Percentiles rank a stretch among this genome's conserved stretches.
Conservation (phyloP, 2,888 invertebrate genomes). For the Platycheirus albimanus region DNA sequence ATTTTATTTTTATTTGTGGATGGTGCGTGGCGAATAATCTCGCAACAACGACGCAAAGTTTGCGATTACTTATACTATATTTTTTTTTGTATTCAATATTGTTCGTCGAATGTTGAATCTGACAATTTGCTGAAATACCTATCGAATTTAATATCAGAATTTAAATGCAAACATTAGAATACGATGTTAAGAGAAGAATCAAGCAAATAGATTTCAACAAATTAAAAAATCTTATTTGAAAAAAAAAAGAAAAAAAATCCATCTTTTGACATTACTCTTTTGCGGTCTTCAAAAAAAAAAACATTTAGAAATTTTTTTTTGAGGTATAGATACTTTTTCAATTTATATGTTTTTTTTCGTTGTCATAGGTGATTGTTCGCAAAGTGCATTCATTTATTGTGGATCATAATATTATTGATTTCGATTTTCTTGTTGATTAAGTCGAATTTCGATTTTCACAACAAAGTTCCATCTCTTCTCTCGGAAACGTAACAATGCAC, state of each 20-base stretch:
- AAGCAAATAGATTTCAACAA: slow-evolving; percentile 55
- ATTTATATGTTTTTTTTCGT: slow-evolving; percentile 54
- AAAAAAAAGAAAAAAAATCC: not conserved
- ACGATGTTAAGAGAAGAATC: slow-evolving; percentile 30
- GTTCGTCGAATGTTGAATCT: slow-evolving; percentile 35
- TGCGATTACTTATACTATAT: slow-evolving; percentile 46
- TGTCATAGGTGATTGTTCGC: slow-evolving; percentile 16
- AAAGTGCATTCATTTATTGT: slow-evolving; percentile 51
- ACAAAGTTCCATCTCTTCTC: slow-evolving; percentile 3
- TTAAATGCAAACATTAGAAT: slow-evolving; percentile 38
- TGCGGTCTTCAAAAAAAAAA: slow-evolving; percentile 41
- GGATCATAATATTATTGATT: slow-evolving; percentile 59
- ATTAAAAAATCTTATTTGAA: not conserved
- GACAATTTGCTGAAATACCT: slow-evolving; percentile 51
- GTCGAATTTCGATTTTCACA: slow-evolving; percentile 1
- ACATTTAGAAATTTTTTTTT: not conserved
- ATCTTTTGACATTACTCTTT: slow-evolving; percentile 9
- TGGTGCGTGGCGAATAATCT: slow-evolving; percentile 64
- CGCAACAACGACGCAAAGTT: slow-evolving; percentile 68
- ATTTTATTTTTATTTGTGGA: slow-evolving; percentile 64
- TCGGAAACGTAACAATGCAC: not conserved
- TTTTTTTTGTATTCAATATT: slow-evolving; percentile 15
- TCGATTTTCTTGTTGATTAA: slow-evolving; percentile 29
- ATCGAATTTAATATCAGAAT: slow-evolving; percentile 41
- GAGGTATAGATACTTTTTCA: slow-evolving; percentile 23